A percentile compares a stretch with the other conserved stretches of the same genome.
These are phyloP conservation scores for Spea hammondii DNA, from an alignment of 2,797 vertebrate species.

Conservation along the genomic window DNA sequence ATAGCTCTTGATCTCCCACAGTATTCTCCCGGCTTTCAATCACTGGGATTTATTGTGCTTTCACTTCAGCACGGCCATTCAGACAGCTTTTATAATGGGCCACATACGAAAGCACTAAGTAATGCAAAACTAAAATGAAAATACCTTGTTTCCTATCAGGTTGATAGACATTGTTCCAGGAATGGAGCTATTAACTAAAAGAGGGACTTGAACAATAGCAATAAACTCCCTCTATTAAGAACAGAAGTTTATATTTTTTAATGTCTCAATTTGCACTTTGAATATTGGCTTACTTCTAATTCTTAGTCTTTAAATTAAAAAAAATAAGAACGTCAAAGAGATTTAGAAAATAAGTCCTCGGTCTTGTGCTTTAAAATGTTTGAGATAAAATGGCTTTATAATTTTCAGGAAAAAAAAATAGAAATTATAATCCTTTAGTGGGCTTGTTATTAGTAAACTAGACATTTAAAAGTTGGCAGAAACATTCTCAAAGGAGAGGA, in stretches of 20 bases:
- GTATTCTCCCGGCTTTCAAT: conserved; percentile 74
- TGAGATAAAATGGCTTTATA: conserved; percentile 55
- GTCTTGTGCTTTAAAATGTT: conserved; percentile 30
- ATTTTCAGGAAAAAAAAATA: conserved; percentile 55
- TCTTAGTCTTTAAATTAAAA: background rate
- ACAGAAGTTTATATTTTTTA: conserved; percentile 50
- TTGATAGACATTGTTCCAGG: background rate
- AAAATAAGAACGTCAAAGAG: background rate
- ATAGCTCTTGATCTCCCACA: conserved; percentile 74
- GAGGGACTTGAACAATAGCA: conserved; percentile 37
- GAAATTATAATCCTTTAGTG: too few species aligned
- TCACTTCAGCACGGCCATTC: conserved; percentile 28
- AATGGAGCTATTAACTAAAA: conserved; percentile 36
- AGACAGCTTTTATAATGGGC: background rate
- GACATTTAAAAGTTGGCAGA: conserved; percentile 37
- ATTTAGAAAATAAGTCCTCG: conserved; percentile 16
- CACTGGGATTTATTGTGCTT: conserved; percentile 31
- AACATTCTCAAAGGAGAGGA: conserved; percentile 41
- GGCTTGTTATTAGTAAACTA: conserved; percentile 51
- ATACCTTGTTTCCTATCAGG: conserved; percentile 12
- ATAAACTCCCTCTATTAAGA: conserved; percentile 42
- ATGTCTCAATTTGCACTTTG: conserved; percentile 33
- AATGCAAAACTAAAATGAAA: background rate
- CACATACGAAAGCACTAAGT: background rate
- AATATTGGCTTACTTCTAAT: conserved; percentile 7